Evolutionary conservation across 2,797 vertebrate species (phyloP).

Genomic region (Arremon brunneinucha): DNA sequence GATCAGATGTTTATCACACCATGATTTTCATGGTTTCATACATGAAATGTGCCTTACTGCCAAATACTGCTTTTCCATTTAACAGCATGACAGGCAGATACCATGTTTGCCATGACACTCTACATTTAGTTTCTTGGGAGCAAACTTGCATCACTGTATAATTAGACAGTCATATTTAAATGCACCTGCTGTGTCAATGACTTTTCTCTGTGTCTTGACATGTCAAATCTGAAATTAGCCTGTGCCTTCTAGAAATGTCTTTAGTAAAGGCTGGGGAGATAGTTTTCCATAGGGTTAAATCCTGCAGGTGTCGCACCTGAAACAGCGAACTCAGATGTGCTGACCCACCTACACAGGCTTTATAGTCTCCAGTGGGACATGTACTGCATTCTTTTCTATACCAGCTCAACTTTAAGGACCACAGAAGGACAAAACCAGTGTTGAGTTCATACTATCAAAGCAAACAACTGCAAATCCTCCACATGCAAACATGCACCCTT

Average conservation of each 20-base stretch:
- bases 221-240: constrained; percentile 46
- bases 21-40: constrained; percentile 10
- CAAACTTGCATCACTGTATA: constrained; percentile 48
- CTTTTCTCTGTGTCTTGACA: constrained; percentile 8
- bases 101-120: constrained; percentile 3
- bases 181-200: constrained; percentile 56
- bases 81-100: constrained; percentile 7
- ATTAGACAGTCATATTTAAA: constrained; percentile 62
- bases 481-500: background rate
- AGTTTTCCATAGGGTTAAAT: background rate
- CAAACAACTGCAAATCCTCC: background rate
- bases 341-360: background rate
- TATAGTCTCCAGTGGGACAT: background rate
- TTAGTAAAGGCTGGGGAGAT: background rate
- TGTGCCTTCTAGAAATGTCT: constrained; percentile 4
- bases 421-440: background rate
- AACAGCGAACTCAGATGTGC: background rate
- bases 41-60: background rate
- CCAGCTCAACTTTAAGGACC: background rate
- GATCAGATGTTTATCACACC: background rate
- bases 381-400: background rate
- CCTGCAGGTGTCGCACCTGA: background rate
- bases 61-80: background rate
- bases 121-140: constrained; percentile 60
- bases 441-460: background rate